Conservation (phyloP, 2,888 invertebrate genomes). For the Tetranychus truncatus region DNA sequence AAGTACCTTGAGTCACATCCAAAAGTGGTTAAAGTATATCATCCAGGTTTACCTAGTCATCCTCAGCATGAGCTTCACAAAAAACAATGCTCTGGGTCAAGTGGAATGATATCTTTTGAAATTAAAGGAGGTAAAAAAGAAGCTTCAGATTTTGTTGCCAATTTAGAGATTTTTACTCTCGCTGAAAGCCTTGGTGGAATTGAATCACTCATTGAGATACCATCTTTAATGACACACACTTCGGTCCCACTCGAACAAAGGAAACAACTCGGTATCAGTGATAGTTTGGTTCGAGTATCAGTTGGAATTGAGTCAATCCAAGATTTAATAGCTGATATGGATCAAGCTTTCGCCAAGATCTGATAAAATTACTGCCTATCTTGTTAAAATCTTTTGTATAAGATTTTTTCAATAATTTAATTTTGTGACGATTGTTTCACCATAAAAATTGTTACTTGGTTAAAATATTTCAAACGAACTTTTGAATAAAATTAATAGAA, state of each 20-base stretch:
- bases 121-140: constrained; percentile 38
- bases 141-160: constrained; percentile 23
- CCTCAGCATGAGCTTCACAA: constrained; percentile 62
- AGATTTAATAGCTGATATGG: constrained; percentile 65
- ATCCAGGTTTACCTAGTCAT: constrained; percentile 56
- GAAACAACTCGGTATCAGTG: constrained; percentile 54
- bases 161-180: constrained; percentile 46
- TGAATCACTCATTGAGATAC: constrained; percentile 81
- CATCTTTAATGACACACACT: constrained; percentile 88
- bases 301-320: constrained; percentile 71
- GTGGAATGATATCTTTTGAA: constrained; percentile 78
- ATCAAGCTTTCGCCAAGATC: constrained; percentile 6
- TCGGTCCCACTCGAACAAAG: constrained; percentile 61
- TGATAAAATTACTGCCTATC: not conserved
- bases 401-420: too few species aligned
- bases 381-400: too few species aligned
- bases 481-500: too few species aligned
- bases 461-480: too few species aligned
- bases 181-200: constrained; percentile 91
- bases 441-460: too few species aligned
- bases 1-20: constrained; percentile 61
- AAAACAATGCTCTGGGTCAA: constrained; percentile 64
- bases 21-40: constrained; percentile 50
- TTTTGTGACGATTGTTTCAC: too few species aligned
- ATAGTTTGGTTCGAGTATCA: constrained; percentile 64